Conservation (phyloP, 1,140 invertebrate genomes). For the Drosophila pseudoobscura region DNA sequence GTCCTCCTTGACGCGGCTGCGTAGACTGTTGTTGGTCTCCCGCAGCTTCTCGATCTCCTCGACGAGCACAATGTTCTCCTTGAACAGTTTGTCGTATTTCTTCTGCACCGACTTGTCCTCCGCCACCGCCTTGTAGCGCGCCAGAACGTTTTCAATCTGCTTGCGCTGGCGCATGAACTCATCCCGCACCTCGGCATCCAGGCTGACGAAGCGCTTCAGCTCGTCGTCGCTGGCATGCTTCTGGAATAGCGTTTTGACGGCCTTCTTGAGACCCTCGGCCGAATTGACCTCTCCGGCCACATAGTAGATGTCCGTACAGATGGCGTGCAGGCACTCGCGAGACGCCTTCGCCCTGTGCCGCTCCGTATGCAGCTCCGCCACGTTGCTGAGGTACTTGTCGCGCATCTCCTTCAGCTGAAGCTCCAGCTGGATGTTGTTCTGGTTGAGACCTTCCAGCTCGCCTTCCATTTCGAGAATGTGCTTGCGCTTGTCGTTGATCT, state of each 20-base stretch:
- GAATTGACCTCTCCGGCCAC: slow-evolving; percentile 90
- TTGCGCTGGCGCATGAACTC: slow-evolving; percentile 92
- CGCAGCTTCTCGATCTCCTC: slow-evolving; percentile 84
- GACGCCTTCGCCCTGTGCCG: slow-evolving; percentile 86
- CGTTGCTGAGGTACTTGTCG: slow-evolving; percentile 89
- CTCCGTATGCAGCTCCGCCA: slow-evolving; percentile 89
- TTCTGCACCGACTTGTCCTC: slow-evolving; percentile 59
- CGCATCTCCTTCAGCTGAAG: slow-evolving; percentile 89
- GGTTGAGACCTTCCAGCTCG: slow-evolving; percentile 87
- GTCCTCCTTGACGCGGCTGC: slow-evolving; percentile 51
- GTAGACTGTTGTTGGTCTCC: slow-evolving; percentile 50
- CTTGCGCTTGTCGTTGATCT: slow-evolving; percentile 91
- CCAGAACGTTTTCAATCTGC: slow-evolving; percentile 90
- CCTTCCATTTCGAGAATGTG: slow-evolving; percentile 90
- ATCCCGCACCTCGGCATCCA: slow-evolving; percentile 89
- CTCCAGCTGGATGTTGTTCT: slow-evolving; percentile 87
- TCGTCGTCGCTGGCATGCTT: slow-evolving; percentile 88
- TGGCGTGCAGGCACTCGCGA: slow-evolving; percentile 88
- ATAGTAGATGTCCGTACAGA: slow-evolving; percentile 91
- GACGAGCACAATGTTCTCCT: slow-evolving; percentile 91
- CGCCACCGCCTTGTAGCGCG: slow-evolving; percentile 83
- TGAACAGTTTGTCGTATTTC: slow-evolving; percentile 81
- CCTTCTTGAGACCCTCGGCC: slow-evolving; percentile 89
- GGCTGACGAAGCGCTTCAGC: slow-evolving; percentile 86
- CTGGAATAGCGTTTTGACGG: slow-evolving; percentile 86